These are phyloP conservation scores for Sula dactylatra DNA, from an alignment of 2,113 vertebrate genomes.

Conservation along the genomic window DNA sequence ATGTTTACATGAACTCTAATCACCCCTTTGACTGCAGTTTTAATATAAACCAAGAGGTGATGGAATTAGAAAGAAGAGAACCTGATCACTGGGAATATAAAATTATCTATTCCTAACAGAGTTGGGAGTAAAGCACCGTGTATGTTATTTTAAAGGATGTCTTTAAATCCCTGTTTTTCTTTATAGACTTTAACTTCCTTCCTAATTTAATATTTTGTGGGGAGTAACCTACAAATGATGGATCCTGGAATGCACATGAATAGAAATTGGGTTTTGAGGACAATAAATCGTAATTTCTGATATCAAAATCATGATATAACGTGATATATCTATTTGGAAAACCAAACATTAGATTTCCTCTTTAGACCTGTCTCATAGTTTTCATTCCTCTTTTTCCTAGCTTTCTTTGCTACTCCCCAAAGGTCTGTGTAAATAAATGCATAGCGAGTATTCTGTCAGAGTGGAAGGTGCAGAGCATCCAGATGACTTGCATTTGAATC, in stretches of 20 bases:
- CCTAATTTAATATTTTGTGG: background rate
- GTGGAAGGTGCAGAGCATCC: background rate
- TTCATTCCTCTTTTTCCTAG: background rate
- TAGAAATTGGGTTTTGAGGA: background rate
- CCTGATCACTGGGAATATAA: background rate
- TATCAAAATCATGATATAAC: background rate
- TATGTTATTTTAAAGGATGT: background rate
- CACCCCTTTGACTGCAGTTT: background rate
- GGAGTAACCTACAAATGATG: background rate
- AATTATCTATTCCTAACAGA: background rate
- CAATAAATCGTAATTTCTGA: background rate
- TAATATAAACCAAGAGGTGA: background rate
- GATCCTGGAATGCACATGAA: background rate
- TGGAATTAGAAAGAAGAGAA: background rate
- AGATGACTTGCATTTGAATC: background rate
- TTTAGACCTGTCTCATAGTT: background rate
- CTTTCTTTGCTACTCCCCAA: background rate
- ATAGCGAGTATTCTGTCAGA: background rate
- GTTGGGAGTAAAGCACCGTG: background rate
- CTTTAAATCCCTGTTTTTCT: background rate
- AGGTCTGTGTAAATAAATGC: background rate
- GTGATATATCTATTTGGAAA: background rate
- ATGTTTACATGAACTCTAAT: background rate
- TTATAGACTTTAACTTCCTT: background rate
- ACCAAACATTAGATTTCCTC: background rate